Conservation (phyloP, 2,797 vertebrate genomes). For the Borostomias antarcticus region DNA sequence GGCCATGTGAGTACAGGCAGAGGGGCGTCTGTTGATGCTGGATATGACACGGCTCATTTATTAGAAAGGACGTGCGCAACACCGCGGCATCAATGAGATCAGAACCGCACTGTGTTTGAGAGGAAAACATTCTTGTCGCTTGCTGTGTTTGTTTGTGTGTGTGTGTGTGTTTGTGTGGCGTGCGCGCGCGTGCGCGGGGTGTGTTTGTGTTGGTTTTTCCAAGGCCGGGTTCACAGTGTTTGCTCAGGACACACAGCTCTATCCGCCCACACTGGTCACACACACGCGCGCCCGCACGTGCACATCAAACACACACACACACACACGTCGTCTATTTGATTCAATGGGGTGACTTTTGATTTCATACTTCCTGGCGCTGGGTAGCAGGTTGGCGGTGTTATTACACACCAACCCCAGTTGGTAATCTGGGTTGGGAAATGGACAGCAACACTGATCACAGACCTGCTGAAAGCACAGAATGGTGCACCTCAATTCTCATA, state of each 20-base stretch:
- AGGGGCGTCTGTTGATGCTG: background rate
- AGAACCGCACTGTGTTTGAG: constrained; percentile 2
- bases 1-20: constrained; percentile 89
- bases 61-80: too few relatives aligned
- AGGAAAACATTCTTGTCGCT: background rate
- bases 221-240: constrained; percentile 57
- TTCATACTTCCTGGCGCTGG: too few relatives aligned
- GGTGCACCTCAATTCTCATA: constrained; percentile 32
- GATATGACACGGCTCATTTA: too few relatives aligned
- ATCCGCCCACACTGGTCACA: constrained; percentile 9
- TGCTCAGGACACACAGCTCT: constrained; percentile 64
- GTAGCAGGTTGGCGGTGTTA: too few relatives aligned
- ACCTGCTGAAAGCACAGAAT: constrained; percentile 36
- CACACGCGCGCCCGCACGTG: background rate
- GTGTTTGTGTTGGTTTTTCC: constrained; percentile 45
- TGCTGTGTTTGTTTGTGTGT: too few relatives aligned
- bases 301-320: background rate
- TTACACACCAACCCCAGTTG: background rate
- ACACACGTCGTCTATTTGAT: too few relatives aligned
- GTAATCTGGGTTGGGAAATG: background rate
- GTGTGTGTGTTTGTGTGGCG: too few relatives aligned
- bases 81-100: too few relatives aligned
- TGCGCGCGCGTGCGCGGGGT: constrained; percentile 26
- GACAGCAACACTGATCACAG: background rate
- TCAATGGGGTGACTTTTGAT: too few relatives aligned